Evolutionary conservation across 2,888 invertebrate species (phyloP).

Genomic region (Eristalis tenax): DNA sequence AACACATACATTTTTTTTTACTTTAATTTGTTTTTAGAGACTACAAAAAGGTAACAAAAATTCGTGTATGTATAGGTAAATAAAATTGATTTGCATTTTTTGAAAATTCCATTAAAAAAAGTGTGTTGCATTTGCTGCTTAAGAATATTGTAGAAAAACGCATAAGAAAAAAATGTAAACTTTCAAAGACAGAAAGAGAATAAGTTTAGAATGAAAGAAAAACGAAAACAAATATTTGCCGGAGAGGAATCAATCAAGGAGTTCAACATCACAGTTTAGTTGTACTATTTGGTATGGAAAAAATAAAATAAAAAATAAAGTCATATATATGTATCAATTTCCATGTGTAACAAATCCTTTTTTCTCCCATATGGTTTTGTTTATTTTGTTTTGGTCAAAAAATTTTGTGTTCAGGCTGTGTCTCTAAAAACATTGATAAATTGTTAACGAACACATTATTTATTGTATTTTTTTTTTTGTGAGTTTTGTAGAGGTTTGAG

Average conservation of each 20-base stretch:
- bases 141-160: conserved; percentile 4
- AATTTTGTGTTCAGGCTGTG: conserved; percentile 35
- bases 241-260: conserved; percentile 74
- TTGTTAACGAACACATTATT: conserved; percentile 14
- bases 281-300: conserved; percentile 50
- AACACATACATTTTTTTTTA: conserved; percentile 1
- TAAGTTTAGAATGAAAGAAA: not conserved
- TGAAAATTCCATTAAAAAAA: not conserved
- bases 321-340: conserved; percentile 57
- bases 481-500: conserved; percentile 17
- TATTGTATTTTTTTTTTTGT: not conserved
- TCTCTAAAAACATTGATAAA: conserved; percentile 57
- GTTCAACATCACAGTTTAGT: conserved; percentile 73
- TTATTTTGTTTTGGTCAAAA: not conserved
- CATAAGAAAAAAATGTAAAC: conserved; percentile 19
- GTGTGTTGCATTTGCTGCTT: conserved; percentile 2
- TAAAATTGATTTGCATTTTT: not conserved
- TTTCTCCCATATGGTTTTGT: conserved; percentile 9
- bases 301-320: not conserved
- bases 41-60: not conserved
- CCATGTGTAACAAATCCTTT: conserved; percentile 42
- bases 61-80: not conserved
- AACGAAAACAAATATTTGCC: conserved; percentile 40
- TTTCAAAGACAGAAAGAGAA: conserved; percentile 27
- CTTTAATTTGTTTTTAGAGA: conserved; percentile 18